These are phyloP conservation scores for Pogonophryne albipinna DNA, from an alignment of 2,797 vertebrate genomes.

Conservation along the genomic window DNA sequence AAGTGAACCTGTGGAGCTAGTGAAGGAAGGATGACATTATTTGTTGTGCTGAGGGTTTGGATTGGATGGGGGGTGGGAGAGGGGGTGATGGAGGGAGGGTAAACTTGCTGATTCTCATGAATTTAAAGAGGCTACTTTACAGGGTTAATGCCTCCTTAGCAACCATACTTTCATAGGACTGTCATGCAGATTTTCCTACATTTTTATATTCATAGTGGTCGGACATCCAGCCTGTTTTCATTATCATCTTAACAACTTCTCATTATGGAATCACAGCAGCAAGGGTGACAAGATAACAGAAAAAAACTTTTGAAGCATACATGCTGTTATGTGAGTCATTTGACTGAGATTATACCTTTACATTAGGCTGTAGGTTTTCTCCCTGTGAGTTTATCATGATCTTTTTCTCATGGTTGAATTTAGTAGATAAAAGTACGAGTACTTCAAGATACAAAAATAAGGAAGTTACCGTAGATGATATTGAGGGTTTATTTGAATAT, in stretches of 20 bases:
- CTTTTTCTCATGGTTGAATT: not conserved
- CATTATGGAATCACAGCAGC: slow-evolving; percentile 38
- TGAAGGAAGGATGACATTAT: slow-evolving; percentile 69
- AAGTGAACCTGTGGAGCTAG: slow-evolving; percentile 55
- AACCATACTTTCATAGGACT: slow-evolving; percentile 54
- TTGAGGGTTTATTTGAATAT: slow-evolving; percentile 2
- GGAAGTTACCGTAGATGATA: not conserved
- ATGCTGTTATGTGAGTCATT: slow-evolving; percentile 12
- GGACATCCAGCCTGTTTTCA: slow-evolving; percentile 55
- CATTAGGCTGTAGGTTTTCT: not conserved
- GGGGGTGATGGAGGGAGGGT: slow-evolving; percentile 18
- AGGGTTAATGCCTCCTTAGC: slow-evolving; percentile 77
- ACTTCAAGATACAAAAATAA: not conserved
- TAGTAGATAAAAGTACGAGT: not conserved
- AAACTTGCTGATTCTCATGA: slow-evolving; percentile 80
- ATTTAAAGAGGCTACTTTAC: slow-evolving; percentile 84
- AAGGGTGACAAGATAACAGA: slow-evolving; percentile 45
- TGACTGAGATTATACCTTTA: not conserved
- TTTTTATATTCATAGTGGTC: slow-evolving; percentile 54
- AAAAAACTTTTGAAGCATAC: slow-evolving; percentile 22
- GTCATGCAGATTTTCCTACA: slow-evolving; percentile 63
- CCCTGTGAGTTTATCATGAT: not conserved
- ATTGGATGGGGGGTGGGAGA: slow-evolving; percentile 15
- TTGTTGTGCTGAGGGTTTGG: slow-evolving; percentile 61
- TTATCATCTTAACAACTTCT: slow-evolving; percentile 51